A percentile compares a stretch with the other conserved stretches of the same genome.
phyloP scores from a whole-genome alignment of 2,888 invertebrate species.

The Sarcophaga variegata region DNA sequence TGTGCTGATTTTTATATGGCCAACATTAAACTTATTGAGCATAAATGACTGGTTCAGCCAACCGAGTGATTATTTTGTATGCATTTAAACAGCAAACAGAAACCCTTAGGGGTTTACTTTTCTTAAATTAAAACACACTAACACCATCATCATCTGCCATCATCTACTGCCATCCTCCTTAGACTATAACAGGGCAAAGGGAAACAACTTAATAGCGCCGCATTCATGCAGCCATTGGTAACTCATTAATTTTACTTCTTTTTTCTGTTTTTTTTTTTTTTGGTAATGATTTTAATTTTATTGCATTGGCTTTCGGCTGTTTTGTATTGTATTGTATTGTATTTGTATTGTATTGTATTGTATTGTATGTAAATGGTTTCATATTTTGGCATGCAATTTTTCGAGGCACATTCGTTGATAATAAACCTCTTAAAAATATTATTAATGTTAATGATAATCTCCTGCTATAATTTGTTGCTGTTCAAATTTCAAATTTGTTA shows the following conservation, averaged over 20 bases:
- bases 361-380: too few species aligned
- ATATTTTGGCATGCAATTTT: background rate
- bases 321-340: too few species aligned
- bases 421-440: background rate
- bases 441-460: background rate
- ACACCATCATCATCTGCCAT: too few species aligned
- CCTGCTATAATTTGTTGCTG: background rate
- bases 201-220: background rate
- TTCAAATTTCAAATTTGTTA: background rate
- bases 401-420: background rate
- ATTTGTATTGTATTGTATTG: too few species aligned
- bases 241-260: background rate
- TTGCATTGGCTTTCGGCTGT: background rate
- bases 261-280: background rate
- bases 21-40: conserved; percentile 40
- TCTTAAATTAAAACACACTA: conserved; percentile 41
- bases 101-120: conserved; percentile 2
- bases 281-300: background rate
- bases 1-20: conserved; percentile 43
- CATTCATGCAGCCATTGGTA: background rate
- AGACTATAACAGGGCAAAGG: background rate
- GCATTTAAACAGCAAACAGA: background rate
- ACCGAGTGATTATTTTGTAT: conserved; percentile 3
- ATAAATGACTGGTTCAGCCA: conserved; percentile 36
- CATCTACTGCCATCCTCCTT: too few species aligned